Evolutionary conservation across 53 echinoderm and acorn worm species (phyloP), one percentile per base, ranked within the genome.

Genomic region (Stichopus horrens): DNA sequence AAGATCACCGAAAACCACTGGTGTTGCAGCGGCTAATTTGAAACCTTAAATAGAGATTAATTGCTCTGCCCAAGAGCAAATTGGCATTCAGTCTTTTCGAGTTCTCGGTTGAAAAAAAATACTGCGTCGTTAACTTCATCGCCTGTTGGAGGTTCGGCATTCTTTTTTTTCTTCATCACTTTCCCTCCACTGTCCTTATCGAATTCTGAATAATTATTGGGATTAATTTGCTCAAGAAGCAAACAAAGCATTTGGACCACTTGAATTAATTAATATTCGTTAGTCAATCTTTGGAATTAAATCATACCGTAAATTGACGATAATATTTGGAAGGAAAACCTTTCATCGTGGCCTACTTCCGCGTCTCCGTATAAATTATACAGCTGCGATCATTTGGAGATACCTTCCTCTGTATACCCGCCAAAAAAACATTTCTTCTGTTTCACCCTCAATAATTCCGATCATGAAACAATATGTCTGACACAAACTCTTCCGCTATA

Each of bases 21-120:
- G 66, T 85, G 65, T 23, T 85, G 8, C 22, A 85, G 67, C 85
- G 66, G 67, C n/a, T 85, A 85, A 85, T 85, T 85, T n/a, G 65
- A 67, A 18, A 5, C 58, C 68, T 23, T 85, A 85, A 85, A 58
- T 53, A 85, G 85, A 20, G 66, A 85, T 85, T 85, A 85, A 85
- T 85, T 65, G 23, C 11, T 52, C 14, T 67, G 85, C 85, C 85
- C 53, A 51, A 65, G 85, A 85, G 85, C 63, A 85, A 85, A 66
- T 65, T 85, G 85, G 9, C 51, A 85, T 16, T 51, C 37, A 37
- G 37, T 7, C 10, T 23, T 51, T 11, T 76, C 13, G 18, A 76
- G 71, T 71, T 20, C 18, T 20, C n/a, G 71, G 18, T 71, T 71
- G 19, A 37, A 37, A 37, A 37, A 63, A 20, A 71, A 71, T 20